Percentiles rank a stretch among this genome's conserved stretches.
Evolutionary conservation across 1,140 invertebrate species (phyloP).

Genomic region (Mylabris phalerata): DNA sequence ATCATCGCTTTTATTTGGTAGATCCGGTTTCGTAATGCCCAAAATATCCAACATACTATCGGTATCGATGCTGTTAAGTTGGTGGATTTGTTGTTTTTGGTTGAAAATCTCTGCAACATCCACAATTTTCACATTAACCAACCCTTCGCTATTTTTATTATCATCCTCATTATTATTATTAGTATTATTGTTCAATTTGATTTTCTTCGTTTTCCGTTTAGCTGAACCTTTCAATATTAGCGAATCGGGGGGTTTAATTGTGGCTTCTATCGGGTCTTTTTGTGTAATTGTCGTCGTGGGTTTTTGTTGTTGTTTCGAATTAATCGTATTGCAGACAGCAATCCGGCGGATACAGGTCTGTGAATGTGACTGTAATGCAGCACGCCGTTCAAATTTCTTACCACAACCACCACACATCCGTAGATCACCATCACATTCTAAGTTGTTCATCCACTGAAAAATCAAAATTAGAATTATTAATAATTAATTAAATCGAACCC

Average conservation of each 20-base stretch:
- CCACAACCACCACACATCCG: conserved; percentile 61
- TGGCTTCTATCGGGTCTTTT: conserved; percentile 6
- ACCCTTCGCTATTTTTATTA: background rate
- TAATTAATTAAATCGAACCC: conserved; percentile 1
- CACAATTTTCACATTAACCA: background rate
- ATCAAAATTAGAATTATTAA: conserved; percentile 6
- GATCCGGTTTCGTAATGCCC: background rate
- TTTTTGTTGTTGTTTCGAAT: conserved; percentile 18
- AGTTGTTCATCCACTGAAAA: conserved; percentile 53
- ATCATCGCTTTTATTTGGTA: background rate
- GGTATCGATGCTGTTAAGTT: background rate
- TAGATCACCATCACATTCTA: conserved; percentile 49
- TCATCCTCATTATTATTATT: background rate
- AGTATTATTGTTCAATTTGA: background rate
- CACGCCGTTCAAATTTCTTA: conserved; percentile 58
- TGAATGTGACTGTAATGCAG: conserved; percentile 57
- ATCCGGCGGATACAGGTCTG: conserved; percentile 43
- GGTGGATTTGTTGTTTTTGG: background rate
- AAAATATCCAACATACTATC: background rate
- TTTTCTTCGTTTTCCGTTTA: conserved; percentile 24
- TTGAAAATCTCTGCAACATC: background rate
- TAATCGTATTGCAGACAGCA: conserved; percentile 34
- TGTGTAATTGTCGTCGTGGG: conserved; percentile 16
- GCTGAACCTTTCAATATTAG: conserved; percentile 23
- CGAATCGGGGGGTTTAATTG: too few species aligned